Evolutionary conservation across 1,140 invertebrate genomes (phyloP), one percentile per base, ranked within the genome.

Genomic region (Drosophila tsacasi): DNA sequence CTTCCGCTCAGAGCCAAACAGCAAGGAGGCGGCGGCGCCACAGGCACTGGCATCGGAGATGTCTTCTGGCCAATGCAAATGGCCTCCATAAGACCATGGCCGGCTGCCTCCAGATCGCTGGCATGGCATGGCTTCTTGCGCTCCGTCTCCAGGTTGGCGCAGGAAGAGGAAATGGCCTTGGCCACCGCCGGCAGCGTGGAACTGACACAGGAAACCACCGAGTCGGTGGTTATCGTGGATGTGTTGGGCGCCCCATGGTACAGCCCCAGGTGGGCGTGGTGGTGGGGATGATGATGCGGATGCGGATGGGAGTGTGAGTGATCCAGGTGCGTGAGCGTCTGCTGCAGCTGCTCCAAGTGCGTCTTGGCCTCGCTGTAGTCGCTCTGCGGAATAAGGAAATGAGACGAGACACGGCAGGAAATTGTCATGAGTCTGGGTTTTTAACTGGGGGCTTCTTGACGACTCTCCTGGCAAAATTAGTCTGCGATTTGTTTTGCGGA

Each of bases 161-260:
- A 91, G 39, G 83, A 55, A 35, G 85, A 81, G 57, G 81, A 79
- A 37, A 73, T 73, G 61, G 79, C 74, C 78, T 89, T 89, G 69
- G 85, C 85, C 27, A 84, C 74, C 52, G 63, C 64, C 64, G 85
- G 85, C 62, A 89, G 44, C n/a, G 85, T 89, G 40, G 85, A 90
- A 42, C 86, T 91, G 47, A 90, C 85, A 74, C 85, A 90, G 86
- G 85, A 90, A 85, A 90, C 85, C 81, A 90, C 86, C 68, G 85
- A 90, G 76, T 90, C 85, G 58, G 85, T 90, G 82, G 85, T 90
- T 77, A 90, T 77, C 19, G 85, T 90, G 30, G 85, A 90, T 39
- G 79, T 90, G 66, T 76, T 90, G 9, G 79, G 64, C 32, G 79
- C 81, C 50, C 64, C 72, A 65, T 91, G 86, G 69, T 90, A 91